Conservation (phyloP, 2,888 invertebrate genomes). For the Sepioteuthis lessoniana region DNA sequence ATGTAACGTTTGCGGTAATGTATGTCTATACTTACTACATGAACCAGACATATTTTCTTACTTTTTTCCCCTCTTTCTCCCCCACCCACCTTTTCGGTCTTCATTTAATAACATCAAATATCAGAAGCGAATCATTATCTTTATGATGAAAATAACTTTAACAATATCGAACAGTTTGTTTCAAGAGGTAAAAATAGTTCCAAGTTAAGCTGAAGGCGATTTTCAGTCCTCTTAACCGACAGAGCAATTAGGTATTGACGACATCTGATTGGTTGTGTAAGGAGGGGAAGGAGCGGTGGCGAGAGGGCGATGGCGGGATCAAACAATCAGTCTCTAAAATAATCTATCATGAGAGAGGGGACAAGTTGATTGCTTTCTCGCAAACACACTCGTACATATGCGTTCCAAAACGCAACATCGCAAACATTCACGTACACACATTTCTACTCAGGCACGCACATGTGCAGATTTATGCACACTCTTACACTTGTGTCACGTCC, state of each 20-base stretch:
- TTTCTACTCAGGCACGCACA: not conserved
- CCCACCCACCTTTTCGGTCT: no score
- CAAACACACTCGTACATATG: not conserved
- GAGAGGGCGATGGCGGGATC: not conserved
- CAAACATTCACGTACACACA: not conserved
- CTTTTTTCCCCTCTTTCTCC: no score
- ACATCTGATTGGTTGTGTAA: not conserved
- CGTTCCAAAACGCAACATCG: no score
- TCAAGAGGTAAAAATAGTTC: not conserved
- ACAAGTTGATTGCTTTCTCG: not conserved
- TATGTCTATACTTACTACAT: no score
- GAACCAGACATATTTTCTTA: not conserved
- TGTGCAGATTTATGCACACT: no score
- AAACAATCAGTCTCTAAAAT: not conserved
- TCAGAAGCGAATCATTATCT: not conserved
- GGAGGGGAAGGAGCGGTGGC: not conserved
- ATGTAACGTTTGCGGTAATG: no score
- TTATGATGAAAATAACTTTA: not conserved
- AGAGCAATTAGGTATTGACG: not conserved
- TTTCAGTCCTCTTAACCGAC: not conserved
- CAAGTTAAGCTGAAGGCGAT: not conserved
- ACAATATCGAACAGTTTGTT: not conserved
- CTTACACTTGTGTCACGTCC: no score
- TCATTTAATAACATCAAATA: not conserved
- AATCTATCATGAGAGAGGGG: not conserved